Conservation (phyloP, 2,797 vertebrate genomes). For the Leptodactylus fallax region DNA sequence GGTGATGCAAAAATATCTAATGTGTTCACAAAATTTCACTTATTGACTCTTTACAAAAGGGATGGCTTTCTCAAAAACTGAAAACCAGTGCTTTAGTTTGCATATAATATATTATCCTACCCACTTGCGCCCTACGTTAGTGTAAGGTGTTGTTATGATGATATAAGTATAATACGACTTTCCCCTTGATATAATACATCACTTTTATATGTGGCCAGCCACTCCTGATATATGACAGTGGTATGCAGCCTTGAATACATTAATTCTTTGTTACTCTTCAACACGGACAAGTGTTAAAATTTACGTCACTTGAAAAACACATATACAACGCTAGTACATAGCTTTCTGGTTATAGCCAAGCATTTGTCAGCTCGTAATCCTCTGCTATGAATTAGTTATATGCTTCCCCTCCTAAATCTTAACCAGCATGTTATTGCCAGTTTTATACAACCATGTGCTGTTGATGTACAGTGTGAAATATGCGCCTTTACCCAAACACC, state of each 20-base stretch:
- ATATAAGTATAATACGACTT: not conserved
- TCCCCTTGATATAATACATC: not conserved
- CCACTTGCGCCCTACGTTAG: not conserved
- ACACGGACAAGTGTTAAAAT: not conserved
- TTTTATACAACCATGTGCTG: not conserved
- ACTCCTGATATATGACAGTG: not conserved
- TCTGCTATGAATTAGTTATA: not conserved
- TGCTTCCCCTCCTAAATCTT: not conserved
- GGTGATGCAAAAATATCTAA: too few relatives aligned
- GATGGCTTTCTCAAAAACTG: too few relatives aligned
- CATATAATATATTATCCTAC: not conserved
- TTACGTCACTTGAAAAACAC: not conserved
- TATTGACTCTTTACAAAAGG: too few relatives aligned
- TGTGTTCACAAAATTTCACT: too few relatives aligned
- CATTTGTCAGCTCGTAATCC: conserved; percentile 20
- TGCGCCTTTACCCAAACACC: not conserved
- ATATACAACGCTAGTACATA: not conserved
- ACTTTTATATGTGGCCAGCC: not conserved
- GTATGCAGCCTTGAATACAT: conserved; percentile 1
- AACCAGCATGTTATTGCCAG: not conserved
- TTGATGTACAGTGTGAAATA: conserved; percentile 8
- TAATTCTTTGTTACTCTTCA: not conserved
- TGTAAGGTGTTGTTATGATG: not conserved
- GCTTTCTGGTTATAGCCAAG: conserved; percentile 12
- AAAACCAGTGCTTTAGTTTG: too few relatives aligned